Percentiles rank a stretch among this genome's conserved stretches.
phyloP scores from a whole-genome alignment of 2,113 vertebrate species.

The Poeciliopsis occidentalis region DNA sequence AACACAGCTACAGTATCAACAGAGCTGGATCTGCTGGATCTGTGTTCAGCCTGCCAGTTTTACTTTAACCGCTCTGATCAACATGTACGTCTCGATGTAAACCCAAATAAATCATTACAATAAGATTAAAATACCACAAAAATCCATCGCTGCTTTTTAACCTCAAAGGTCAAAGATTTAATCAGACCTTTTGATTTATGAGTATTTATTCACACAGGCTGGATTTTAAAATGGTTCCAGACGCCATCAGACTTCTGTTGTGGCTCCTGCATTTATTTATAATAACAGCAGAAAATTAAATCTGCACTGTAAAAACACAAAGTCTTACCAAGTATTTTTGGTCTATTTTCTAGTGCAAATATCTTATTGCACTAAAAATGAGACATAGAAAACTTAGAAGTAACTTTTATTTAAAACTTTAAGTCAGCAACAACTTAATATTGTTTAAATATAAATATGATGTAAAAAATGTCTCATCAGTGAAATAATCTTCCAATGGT shows the following conservation, averaged over 20 bases:
- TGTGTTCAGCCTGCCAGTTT: background rate
- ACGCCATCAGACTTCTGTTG: too few relatives aligned
- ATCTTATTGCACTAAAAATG: too few relatives aligned
- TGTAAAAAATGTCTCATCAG: too few relatives aligned
- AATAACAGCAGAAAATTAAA: background rate
- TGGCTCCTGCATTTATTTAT: too few relatives aligned
- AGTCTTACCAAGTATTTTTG: too few relatives aligned
- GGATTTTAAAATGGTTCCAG: background rate
- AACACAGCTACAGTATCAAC: slow-evolving; percentile 49
- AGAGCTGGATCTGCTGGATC: background rate
- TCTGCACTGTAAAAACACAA: too few relatives aligned
- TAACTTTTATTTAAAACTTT: too few relatives aligned
- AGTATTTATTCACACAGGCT: slow-evolving; percentile 2
- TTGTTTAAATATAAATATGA: too few relatives aligned
- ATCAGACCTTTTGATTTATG: slow-evolving; percentile 13
- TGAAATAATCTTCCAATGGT: too few relatives aligned
- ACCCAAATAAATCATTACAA: slow-evolving; percentile 20
- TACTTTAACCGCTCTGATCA: slow-evolving; percentile 1
- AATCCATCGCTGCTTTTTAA: slow-evolving; percentile 6
- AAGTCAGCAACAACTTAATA: too few relatives aligned
- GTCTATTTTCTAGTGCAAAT: too few relatives aligned
- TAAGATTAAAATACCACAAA: slow-evolving; percentile 16
- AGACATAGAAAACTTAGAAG: too few relatives aligned
- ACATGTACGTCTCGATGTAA: slow-evolving; percentile 24
- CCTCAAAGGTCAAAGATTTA: slow-evolving; percentile 6